phyloP scores from a whole-genome alignment of 2,888 invertebrate genomes.

The Rhyacophila evoluta region DNA sequence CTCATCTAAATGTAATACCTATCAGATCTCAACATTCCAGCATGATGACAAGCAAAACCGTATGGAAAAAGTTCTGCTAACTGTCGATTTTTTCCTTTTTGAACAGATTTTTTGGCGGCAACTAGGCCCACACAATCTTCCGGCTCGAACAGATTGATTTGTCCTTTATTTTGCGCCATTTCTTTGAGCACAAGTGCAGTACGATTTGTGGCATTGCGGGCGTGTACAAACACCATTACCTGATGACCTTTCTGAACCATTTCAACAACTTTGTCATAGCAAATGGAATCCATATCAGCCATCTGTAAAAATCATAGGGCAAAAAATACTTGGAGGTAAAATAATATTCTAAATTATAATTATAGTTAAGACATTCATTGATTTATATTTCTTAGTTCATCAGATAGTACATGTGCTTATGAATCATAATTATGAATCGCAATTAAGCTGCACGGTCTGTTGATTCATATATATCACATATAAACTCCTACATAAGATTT shows the following conservation, averaged over 20 bases:
- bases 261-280: constrained; percentile 91
- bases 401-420: no score
- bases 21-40: constrained; percentile 92
- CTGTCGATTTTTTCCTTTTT: constrained; percentile 82
- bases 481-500: no score
- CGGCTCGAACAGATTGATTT: constrained; percentile 77
- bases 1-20: constrained; percentile 67
- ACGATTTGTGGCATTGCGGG: constrained; percentile 93
- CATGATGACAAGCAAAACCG: constrained; percentile 97
- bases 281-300: constrained; percentile 89
- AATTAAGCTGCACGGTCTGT: no score
- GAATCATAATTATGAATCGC: no score
- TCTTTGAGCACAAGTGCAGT: constrained; percentile 89
- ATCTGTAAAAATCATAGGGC: constrained; percentile 66
- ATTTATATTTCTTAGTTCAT: no score
- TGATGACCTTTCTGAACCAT: constrained; percentile 93
- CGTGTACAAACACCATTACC: constrained; percentile 99
- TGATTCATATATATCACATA: no score
- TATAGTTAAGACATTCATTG: no score
- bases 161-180: constrained; percentile 80
- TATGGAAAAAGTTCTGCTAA: constrained; percentile 85
- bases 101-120: constrained; percentile 78
- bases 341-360: no score
- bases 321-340: no score
- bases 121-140: constrained; percentile 74